Percentiles rank a stretch among this genome's conserved stretches.
Conservation (phyloP, 2,797 vertebrate genomes). For the Prunella strophiata region DNA sequence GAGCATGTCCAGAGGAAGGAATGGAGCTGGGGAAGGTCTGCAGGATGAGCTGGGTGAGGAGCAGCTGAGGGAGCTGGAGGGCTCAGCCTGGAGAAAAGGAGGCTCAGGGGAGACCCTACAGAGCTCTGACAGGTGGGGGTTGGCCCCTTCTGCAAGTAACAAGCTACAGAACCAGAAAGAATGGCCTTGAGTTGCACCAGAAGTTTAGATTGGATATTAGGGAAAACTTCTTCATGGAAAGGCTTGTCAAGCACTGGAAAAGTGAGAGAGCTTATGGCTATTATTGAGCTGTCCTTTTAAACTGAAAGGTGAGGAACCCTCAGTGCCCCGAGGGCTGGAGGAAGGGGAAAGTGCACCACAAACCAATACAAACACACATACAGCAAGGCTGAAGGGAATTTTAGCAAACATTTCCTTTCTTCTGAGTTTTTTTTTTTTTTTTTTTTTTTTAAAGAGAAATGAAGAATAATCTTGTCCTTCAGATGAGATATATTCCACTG, state of each 20-base stretch:
- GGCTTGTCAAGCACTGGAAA: not conserved
- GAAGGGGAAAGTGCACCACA: not conserved
- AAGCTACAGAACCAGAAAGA: not conserved
- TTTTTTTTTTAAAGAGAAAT: not conserved
- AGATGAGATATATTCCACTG: conserved; percentile 28
- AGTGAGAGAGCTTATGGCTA: not conserved
- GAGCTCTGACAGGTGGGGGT: not conserved
- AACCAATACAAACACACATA: not conserved
- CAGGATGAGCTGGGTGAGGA: not conserved
- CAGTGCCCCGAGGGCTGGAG: not conserved
- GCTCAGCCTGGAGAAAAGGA: not conserved
- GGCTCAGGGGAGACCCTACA: not conserved
- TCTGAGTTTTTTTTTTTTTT: not conserved
- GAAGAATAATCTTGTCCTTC: conserved; percentile 6
- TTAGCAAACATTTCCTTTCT: not conserved
- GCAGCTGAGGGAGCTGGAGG: not conserved
- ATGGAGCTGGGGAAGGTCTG: not conserved
- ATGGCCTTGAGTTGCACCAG: not conserved
- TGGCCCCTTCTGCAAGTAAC: rapidly evolving
- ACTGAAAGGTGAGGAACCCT: not conserved
- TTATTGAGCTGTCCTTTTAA: not conserved
- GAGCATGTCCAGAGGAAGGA: not conserved
- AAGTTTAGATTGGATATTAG: not conserved
- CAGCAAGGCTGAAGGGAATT: not conserved
- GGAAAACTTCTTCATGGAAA: not conserved